Conservation (phyloP, 1,140 invertebrate genomes). For the Cyphomyrmex costatus region DNA sequence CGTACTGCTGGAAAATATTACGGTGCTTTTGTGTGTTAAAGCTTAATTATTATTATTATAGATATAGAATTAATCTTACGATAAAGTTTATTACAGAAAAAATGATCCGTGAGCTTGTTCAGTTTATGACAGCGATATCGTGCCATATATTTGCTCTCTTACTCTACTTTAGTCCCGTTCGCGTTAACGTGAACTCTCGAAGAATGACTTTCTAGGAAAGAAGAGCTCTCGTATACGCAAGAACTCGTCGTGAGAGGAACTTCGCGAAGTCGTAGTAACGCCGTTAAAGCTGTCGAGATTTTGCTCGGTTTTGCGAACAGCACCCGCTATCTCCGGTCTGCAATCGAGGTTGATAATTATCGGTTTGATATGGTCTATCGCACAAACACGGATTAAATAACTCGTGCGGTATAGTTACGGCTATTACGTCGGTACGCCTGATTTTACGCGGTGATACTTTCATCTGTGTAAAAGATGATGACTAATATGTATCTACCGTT, state of each 20-base stretch:
- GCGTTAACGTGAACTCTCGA: not conserved
- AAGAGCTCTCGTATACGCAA: constrained; percentile 5
- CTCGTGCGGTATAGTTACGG: constrained; percentile 30
- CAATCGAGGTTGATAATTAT: constrained; percentile 63
- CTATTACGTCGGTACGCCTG: constrained; percentile 24
- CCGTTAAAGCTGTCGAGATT: not conserved
- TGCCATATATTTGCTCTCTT: not conserved
- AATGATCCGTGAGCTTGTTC: not conserved
- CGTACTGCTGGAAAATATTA: constrained; percentile 12
- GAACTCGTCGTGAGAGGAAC: constrained; percentile 27
- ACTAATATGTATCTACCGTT: constrained; percentile 35
- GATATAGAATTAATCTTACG: not conserved
- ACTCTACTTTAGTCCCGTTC: not conserved
- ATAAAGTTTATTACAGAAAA: not conserved
- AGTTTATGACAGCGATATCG: not conserved
- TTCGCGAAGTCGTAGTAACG: constrained; percentile 16
- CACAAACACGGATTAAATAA: constrained; percentile 47
- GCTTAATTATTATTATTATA: constrained; percentile 23
- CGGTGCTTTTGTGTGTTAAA: not conserved
- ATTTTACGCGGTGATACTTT: constrained; percentile 41
- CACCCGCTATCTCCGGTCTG: constrained; percentile 50
- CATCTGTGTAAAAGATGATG: constrained; percentile 20
- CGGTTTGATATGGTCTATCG: constrained; percentile 65
- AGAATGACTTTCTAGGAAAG: constrained; percentile 15
- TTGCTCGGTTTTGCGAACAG: constrained; percentile 27